Percentiles rank a stretch among this genome's conserved stretches.
Conservation (phyloP, 2,113 vertebrate genomes). For the Rana temporaria region DNA sequence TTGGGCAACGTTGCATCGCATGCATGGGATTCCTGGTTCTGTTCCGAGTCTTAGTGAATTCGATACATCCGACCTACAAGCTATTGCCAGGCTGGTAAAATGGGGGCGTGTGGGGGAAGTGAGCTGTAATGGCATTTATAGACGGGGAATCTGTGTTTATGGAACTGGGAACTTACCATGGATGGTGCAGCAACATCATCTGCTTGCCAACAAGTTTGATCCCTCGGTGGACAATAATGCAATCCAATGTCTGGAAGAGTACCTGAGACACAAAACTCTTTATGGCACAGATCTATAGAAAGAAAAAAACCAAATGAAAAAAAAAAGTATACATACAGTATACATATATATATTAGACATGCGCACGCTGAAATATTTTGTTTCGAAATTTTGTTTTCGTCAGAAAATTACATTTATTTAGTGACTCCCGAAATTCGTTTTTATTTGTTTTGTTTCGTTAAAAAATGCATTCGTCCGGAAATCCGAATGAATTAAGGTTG, state of each 20-base stretch:
- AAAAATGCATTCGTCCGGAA: too few relatives aligned
- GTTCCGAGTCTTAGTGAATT: conserved; percentile 74
- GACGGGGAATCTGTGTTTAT: conserved; percentile 79
- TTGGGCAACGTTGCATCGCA: conserved; percentile 89
- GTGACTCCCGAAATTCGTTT: too few relatives aligned
- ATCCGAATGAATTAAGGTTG: too few relatives aligned
- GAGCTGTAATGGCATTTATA: conserved; percentile 76
- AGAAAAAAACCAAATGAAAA: too few relatives aligned
- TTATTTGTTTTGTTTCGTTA: too few relatives aligned
- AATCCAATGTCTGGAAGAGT: conserved; percentile 82
- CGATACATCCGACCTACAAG: conserved; percentile 79
- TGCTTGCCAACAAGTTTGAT: conserved; percentile 93
- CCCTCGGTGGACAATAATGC: conserved; percentile 76
- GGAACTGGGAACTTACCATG: conserved; percentile 83
- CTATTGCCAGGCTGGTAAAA: conserved; percentile 83
- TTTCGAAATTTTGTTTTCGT: too few relatives aligned
- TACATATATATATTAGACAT: too few relatives aligned
- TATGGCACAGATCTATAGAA: conserved; percentile 45
- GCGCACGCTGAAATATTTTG: too few relatives aligned
- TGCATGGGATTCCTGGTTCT: conserved; percentile 80
- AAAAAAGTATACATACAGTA: too few relatives aligned
- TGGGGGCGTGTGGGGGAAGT: conserved; percentile 80
- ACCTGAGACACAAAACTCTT: conserved; percentile 77
- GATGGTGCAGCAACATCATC: conserved; percentile 81
- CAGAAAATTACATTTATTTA: too few relatives aligned